Conservation (phyloP, 1,140 invertebrate species). For the Pseudobourletiella spinata region DNA sequence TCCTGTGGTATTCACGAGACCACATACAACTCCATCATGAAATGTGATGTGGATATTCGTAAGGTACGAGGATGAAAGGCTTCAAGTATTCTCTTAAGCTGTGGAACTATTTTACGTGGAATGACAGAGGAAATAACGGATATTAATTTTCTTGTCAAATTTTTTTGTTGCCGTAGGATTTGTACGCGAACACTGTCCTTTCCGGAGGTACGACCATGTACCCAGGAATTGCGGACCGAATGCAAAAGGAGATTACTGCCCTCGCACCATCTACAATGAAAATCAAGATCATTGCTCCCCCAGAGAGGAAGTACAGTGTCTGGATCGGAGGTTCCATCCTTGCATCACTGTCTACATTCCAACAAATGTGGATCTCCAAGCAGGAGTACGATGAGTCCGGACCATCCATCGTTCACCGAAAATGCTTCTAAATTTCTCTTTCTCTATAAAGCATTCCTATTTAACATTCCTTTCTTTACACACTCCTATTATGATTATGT, state of each 20-base stretch:
- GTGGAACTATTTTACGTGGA: not conserved
- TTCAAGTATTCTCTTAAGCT: not conserved
- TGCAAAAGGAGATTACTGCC: conserved; percentile 68
- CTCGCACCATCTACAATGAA: conserved; percentile 66
- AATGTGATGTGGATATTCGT: conserved; percentile 78
- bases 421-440: conserved; percentile 71
- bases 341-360: conserved; percentile 78
- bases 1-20: conserved; percentile 73
- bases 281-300: conserved; percentile 73
- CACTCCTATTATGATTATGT: not conserved
- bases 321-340: conserved; percentile 83
- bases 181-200: conserved; percentile 92
- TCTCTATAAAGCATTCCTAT: not conserved
- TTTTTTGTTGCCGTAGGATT: conserved; percentile 48
- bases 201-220: conserved; percentile 97
- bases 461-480: conserved; percentile 6
- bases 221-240: conserved; percentile 73
- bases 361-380: conserved; percentile 93
- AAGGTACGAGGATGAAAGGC: conserved; percentile 41
- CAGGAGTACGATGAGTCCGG: conserved; percentile 92
- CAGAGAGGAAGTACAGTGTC: conserved; percentile 74
- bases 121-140: too few species aligned
- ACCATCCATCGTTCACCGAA: conserved; percentile 87
- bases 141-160: not conserved
- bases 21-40: conserved; percentile 83